Evolutionary conservation across 1,140 invertebrate genomes (phyloP).

Genomic region (Formica exsecta): DNA sequence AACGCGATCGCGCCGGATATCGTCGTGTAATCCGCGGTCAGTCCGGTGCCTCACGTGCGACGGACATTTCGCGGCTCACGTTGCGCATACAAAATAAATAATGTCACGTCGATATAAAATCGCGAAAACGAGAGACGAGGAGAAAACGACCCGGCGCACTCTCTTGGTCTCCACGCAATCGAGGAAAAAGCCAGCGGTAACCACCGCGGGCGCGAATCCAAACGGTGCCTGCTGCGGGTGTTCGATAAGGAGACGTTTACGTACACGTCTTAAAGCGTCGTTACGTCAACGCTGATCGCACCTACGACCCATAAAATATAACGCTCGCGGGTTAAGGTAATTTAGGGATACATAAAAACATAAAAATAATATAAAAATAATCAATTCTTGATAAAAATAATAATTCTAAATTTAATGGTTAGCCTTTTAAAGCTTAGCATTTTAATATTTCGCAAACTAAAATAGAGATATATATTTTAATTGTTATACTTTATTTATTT

Average conservation of each 20-base stretch:
- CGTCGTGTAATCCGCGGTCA: constrained; percentile 76
- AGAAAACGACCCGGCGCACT: neutral
- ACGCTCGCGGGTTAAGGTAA: constrained; percentile 29
- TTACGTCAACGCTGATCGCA: constrained; percentile 69
- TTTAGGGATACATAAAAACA: too few species aligned
- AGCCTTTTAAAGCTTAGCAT: too few species aligned
- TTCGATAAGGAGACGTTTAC: constrained; percentile 76
- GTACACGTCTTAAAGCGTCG: constrained; percentile 74
- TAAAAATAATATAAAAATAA: too few species aligned
- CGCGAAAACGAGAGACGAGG: neutral
- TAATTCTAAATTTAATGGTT: too few species aligned
- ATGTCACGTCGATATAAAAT: constrained; percentile 42
- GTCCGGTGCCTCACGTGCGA: constrained; percentile 77
- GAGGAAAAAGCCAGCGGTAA: constrained; percentile 64
- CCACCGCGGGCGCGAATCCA: constrained; percentile 58
- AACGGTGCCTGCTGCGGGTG: constrained; percentile 60
- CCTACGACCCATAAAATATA: constrained; percentile 61
- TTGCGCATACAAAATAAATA: constrained; percentile 72
- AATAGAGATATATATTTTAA: too few species aligned
- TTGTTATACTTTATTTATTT: too few species aligned
- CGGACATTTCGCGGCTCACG: constrained; percentile 68
- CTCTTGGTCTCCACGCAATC: neutral
- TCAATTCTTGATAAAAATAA: too few species aligned
- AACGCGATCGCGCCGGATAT: constrained; percentile 53
- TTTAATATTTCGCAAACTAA: too few species aligned